Conservation (phyloP, 2,888 invertebrate species). For the Drosophila neotestacea region DNA sequence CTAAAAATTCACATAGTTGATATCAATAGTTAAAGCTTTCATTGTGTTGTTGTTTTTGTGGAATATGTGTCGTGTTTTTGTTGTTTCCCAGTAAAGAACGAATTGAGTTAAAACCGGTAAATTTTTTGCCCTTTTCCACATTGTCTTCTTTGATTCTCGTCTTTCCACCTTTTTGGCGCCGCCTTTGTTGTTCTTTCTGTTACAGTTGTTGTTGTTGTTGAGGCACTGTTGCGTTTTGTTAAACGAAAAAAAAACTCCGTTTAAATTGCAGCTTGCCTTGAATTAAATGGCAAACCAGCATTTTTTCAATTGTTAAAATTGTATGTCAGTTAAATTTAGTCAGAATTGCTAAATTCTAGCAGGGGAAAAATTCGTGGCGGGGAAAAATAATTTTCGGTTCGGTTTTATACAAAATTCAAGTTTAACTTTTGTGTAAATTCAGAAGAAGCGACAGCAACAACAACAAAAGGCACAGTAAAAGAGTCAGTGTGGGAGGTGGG, state of each 20-base stretch:
- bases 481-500: background rate
- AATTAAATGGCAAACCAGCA: conserved; percentile 5
- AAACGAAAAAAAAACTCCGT: conserved; percentile 2
- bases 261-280: conserved; percentile 26
- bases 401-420: conserved; percentile 3
- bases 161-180: conserved; percentile 51
- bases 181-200: conserved; percentile 26
- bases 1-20: conserved; percentile 13
- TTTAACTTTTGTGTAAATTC: conserved; percentile 5
- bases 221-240: conserved; percentile 51
- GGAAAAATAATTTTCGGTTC: conserved; percentile 1
- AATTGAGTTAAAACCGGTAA: conserved; percentile 65
- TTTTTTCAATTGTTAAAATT: conserved; percentile 1
- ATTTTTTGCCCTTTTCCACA: conserved; percentile 32
- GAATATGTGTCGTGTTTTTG: conserved; percentile 45
- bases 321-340: background rate
- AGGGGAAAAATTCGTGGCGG: too few relatives aligned
- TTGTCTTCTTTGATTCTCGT: conserved; percentile 34
- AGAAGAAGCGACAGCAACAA: conserved; percentile 8
- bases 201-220: conserved; percentile 40
- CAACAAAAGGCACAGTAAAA: conserved; percentile 8
- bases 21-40: conserved; percentile 27
- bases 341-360: conserved; percentile 1
- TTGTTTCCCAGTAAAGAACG: conserved; percentile 20
- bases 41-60: conserved; percentile 20